Percentiles rank a stretch among this genome's conserved stretches.
phyloP scores from a whole-genome alignment of 2,113 vertebrate genomes.

The Rhodinocichla rosea region DNA sequence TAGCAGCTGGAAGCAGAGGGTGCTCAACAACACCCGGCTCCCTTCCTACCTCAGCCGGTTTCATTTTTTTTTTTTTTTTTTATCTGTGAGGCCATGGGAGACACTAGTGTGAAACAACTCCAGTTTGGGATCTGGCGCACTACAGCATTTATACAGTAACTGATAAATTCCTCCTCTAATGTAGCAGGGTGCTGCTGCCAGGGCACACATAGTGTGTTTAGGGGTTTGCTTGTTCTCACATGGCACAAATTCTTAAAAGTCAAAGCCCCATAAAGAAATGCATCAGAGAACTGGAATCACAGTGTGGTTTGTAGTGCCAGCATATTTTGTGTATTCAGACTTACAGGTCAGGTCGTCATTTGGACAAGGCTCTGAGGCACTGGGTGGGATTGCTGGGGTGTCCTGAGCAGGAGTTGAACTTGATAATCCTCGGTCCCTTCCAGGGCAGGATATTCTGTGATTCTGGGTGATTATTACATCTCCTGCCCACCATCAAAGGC shows the following conservation, averaged over 20 bases:
- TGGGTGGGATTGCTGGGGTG: neutral
- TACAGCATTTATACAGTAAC: fast-evolving
- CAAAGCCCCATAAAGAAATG: neutral
- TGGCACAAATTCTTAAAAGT: neutral
- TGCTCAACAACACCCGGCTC: fast-evolving
- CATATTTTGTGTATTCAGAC: neutral
- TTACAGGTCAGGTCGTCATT: neutral
- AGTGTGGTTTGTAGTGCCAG: neutral
- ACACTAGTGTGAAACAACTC: neutral
- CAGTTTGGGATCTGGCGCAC: fast-evolving
- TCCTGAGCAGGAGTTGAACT: neutral
- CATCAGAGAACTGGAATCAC: neutral
- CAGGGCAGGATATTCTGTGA: neutral
- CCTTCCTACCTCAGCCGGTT: neutral
- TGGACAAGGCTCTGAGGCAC: neutral
- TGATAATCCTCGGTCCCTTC: neutral
- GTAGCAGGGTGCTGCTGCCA: neutral
- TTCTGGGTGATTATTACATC: neutral
- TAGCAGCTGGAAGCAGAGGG: neutral
- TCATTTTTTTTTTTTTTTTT: neutral
- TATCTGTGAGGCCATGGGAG: fast-evolving
- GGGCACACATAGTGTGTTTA: fast-evolving
- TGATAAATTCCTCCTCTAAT: neutral
- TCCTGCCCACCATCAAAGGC: neutral
- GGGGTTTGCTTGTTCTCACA: neutral